A percentile compares a stretch with the other conserved stretches of the same genome.
These are phyloP conservation scores for Nyleta sp. DNA, from an alignment of 2,888 invertebrate genomes.

Conservation along the genomic window DNA sequence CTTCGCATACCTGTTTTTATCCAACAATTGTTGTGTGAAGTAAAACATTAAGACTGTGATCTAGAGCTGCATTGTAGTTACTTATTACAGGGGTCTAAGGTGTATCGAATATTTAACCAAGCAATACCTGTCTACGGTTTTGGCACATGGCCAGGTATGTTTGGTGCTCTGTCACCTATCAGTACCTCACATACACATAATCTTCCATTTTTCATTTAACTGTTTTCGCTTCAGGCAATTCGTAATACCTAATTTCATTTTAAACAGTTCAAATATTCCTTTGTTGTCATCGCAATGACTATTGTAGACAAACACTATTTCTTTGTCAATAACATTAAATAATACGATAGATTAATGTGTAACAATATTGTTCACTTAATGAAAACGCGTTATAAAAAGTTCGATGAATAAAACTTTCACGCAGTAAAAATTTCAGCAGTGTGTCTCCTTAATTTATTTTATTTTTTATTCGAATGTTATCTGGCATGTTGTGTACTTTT, in stretches of 20 bases:
- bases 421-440: constrained; percentile 31
- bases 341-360: neutral
- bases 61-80: constrained; percentile 81
- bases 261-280: no score
- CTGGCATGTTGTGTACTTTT: constrained; percentile 54
- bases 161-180: constrained; percentile 72
- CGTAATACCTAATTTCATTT: neutral
- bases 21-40: no score
- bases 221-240: constrained; percentile 1
- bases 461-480: constrained; percentile 55
- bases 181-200: neutral
- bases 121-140: constrained; percentile 68
- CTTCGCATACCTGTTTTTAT: no score
- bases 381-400: constrained; percentile 15
- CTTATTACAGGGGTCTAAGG: constrained; percentile 69
- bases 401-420: constrained; percentile 38
- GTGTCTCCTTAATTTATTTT: constrained; percentile 51
- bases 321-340: neutral
- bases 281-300: no score
- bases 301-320: neutral
- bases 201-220: constrained; percentile 11
- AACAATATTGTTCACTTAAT: constrained; percentile 25
- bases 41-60: no score
- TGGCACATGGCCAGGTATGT: constrained; percentile 79
- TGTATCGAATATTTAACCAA: constrained; percentile 69